These are phyloP conservation scores for Heliothis peltigera DNA, from an alignment of 2,888 invertebrate species.

Conservation along the genomic window DNA sequence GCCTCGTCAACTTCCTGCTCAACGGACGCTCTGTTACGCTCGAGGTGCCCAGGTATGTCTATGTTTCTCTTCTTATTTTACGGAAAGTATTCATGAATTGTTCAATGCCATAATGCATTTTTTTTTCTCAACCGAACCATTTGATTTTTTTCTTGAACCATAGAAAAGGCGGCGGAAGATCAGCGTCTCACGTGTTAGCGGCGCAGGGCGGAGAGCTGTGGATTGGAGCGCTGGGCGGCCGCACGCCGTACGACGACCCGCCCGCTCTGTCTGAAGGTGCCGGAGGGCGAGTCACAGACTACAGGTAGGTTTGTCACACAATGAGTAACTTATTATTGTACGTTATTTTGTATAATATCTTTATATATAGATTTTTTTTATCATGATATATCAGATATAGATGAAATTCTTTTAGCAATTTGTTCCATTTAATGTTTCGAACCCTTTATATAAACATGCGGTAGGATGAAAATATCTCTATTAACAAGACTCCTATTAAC, in stretches of 20 bases:
- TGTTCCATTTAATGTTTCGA: too few relatives aligned
- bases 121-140: too few relatives aligned
- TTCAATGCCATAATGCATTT: too few relatives aligned
- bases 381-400: too few relatives aligned
- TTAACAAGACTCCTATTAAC: background rate
- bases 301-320: conserved; percentile 90
- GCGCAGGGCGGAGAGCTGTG: conserved; percentile 99
- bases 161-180: conserved; percentile 94
- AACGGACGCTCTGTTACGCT: conserved; percentile 97
- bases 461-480: background rate
- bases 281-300: conserved; percentile 98
- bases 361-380: too few relatives aligned
- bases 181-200: conserved; percentile 97
- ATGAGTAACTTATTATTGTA: too few relatives aligned
- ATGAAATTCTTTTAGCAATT: too few relatives aligned
- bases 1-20: conserved; percentile 98
- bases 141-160: background rate
- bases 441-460: too few relatives aligned
- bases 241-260: conserved; percentile 97
- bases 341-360: too few relatives aligned
- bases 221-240: conserved; percentile 96
- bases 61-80: too few relatives aligned
- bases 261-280: conserved; percentile 98
- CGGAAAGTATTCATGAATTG: too few relatives aligned
- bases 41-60: conserved; percentile 95